Percentiles rank a stretch among this genome's conserved stretches.
phyloP scores from a whole-genome alignment of 2,888 invertebrate species.

The Eupithecia tripunctaria region DNA sequence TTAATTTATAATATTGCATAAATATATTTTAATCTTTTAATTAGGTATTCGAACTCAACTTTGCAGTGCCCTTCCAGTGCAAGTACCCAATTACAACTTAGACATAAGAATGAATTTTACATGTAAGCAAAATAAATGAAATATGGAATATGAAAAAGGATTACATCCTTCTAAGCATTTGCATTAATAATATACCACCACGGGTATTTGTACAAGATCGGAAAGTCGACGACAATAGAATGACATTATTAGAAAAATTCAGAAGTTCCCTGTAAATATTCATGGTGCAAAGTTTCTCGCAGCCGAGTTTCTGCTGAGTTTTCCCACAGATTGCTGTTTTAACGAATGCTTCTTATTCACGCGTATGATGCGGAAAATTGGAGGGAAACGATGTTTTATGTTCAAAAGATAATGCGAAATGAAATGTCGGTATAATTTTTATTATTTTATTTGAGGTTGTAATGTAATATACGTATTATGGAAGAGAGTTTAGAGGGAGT shows the following conservation, averaged over 20 bases:
- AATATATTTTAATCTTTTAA: no score
- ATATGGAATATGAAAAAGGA: no score
- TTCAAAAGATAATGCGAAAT: not conserved
- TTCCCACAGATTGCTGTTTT: conserved; percentile 9
- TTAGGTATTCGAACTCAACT: no score
- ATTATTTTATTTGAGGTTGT: not conserved
- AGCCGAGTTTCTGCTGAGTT: not conserved
- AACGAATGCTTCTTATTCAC: conserved; percentile 33
- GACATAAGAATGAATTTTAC: no score
- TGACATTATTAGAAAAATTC: conserved; percentile 5
- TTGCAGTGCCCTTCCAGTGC: no score
- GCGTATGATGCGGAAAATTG: conserved; percentile 11
- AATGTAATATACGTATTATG: not conserved
- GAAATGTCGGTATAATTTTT: not conserved
- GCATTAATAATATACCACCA: not conserved
- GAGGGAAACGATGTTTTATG: conserved; percentile 3
- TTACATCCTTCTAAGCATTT: no score
- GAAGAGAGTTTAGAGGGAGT: not conserved
- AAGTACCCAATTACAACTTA: no score
- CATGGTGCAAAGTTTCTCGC: not conserved
- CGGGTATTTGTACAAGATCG: not conserved
- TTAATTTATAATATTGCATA: no score
- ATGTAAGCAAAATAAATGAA: no score
- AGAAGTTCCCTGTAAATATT: not conserved
- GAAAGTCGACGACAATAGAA: conserved; percentile 12